Conservation (phyloP, 2,113 vertebrate species). For the Centropristis striata region DNA sequence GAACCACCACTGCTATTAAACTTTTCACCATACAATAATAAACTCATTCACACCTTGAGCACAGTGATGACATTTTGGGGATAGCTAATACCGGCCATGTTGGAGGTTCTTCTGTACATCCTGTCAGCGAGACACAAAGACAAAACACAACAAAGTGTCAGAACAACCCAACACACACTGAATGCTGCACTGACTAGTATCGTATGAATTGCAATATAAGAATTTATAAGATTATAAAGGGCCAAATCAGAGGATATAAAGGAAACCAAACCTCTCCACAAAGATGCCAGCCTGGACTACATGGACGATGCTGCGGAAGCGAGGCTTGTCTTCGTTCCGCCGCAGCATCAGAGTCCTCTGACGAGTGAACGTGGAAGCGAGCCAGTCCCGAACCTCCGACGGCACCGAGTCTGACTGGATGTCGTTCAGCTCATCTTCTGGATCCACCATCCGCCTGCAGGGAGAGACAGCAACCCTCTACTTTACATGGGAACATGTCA, state of each 20-base stretch:
- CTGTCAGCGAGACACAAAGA: slow-evolving; percentile 80
- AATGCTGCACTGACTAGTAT: neutral
- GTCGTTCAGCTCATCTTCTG: slow-evolving; percentile 94
- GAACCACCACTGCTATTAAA: too few species aligned
- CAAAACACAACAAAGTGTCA: slow-evolving; percentile 3
- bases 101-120: slow-evolving; percentile 96
- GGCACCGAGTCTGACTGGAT: slow-evolving; percentile 95
- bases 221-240: too few species aligned
- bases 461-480: neutral
- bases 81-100: slow-evolving; percentile 94
- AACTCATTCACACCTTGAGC: slow-evolving; percentile 89
- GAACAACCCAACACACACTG: neutral
- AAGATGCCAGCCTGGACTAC: slow-evolving; percentile 98
- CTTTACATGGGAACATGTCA: too few species aligned
- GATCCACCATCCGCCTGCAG: slow-evolving; percentile 89
- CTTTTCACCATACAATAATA: neutral
- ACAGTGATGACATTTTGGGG: slow-evolving; percentile 92
- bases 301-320: slow-evolving; percentile 96
- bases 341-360: slow-evolving; percentile 94
- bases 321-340: slow-evolving; percentile 91
- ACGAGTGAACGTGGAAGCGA: slow-evolving; percentile 95
- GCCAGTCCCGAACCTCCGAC: slow-evolving; percentile 96
- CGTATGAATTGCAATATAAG: too few species aligned
- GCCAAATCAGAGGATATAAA: neutral
- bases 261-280: slow-evolving; percentile 91